Evolutionary conservation across 1,140 invertebrate species (phyloP).

Genomic region (Rhagoletis zephyria): DNA sequence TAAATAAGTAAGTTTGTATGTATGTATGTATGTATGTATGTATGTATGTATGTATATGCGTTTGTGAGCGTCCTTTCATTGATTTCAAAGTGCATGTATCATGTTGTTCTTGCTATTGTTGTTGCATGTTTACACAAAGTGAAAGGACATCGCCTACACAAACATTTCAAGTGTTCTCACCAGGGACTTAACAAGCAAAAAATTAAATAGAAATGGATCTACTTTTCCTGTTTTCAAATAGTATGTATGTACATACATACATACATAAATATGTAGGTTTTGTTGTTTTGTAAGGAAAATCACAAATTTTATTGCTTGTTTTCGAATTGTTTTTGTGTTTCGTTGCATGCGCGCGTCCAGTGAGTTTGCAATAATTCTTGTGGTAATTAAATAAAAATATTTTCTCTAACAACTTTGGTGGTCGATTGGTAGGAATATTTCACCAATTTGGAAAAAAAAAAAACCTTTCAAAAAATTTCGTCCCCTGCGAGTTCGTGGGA

Average conservation of each 20-base stretch:
- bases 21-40: background rate
- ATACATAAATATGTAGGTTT: background rate
- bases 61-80: constrained; percentile 17
- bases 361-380: constrained; percentile 54
- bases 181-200: constrained; percentile 41
- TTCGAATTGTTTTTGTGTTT: constrained; percentile 23
- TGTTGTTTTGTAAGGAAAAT: constrained; percentile 5
- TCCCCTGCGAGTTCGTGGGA: background rate
- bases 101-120: constrained; percentile 44
- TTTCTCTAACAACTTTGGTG: constrained; percentile 47
- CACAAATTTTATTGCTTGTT: constrained; percentile 49
- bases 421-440: background rate
- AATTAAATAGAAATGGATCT: constrained; percentile 38
- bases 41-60: background rate
- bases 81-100: constrained; percentile 26
- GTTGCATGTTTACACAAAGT: constrained; percentile 51
- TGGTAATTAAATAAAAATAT: constrained; percentile 54
- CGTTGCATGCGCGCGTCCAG: background rate
- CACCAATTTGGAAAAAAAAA: background rate
- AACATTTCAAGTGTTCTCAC: constrained; percentile 53
- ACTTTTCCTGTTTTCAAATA: constrained; percentile 17
- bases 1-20: background rate
- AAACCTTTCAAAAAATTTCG: background rate
- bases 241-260: background rate
- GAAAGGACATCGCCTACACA: constrained; percentile 54